Evolutionary conservation across 2,113 vertebrate species (phyloP), one percentile per base, ranked within the genome.

Genomic region (Campylomormyrus tamandua): DNA sequence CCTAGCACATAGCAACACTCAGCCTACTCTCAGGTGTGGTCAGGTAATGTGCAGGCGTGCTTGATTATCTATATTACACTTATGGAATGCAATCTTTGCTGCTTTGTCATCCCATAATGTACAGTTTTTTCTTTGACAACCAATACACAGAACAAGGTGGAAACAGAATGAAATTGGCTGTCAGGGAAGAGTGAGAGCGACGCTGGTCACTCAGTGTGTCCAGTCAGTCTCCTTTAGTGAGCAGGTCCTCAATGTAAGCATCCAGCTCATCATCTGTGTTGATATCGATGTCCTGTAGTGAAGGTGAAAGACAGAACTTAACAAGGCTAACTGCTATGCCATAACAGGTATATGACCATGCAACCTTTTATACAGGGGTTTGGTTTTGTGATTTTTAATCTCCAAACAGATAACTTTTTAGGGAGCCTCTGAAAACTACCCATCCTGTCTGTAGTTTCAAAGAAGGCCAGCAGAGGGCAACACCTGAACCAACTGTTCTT

Each of bases 221-320:
- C 10, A 6, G 52, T 24, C 96, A 97, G 91, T 99, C 98, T 89
- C 98, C 98, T 94, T 98, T 98, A 50, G 98, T 98, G 90, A 99
- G 98, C 92, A 99, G 95, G 93, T 99, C 98, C 90, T 99, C 98
- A 0, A 99, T 99, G 93, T 99, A 99, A 3, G 98, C 98, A 88
- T 99, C 98, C 92, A 99, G 95, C 91, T 99, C 98, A 52, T 99
- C 98, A 86, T 99, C 98, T 77, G 98, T 98, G 94, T 98, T 99
- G 93, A 99, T 98, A 94, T 99, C 98, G 90, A 99, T 98, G 93
- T 99, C 98, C 98, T 99, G 89, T 89, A 96, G 95, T 2, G 90
- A 92, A 90, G 31, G 88, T 42, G 3, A 58, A 21, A 84, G 74
- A 42, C 10, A 84, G 49, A 56, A 27, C 42, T 49, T 56, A 39